phyloP scores from a whole-genome alignment of 1,140 invertebrate species.

The Nephotettix cincticeps region DNA sequence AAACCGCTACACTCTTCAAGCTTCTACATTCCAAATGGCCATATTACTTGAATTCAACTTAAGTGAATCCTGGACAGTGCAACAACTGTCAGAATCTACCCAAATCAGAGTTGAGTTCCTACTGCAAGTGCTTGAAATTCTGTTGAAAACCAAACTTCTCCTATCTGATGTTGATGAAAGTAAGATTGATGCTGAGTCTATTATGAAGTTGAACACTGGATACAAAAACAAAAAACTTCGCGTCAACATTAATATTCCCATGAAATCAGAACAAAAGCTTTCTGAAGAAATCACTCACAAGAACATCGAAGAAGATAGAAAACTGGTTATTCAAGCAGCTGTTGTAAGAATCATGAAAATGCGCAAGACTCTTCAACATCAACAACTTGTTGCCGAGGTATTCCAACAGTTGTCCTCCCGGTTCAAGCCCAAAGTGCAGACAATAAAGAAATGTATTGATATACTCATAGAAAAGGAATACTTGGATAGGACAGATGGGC shows the following conservation, averaged over 20 bases:
- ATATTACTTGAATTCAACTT: conserved; percentile 96
- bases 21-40: conserved; percentile 98
- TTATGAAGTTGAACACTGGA: conserved; percentile 73
- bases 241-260: conserved; percentile 97
- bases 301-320: conserved; percentile 98
- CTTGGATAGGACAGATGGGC: conserved; percentile 92
- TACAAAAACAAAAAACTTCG: conserved; percentile 98
- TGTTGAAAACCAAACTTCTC: conserved; percentile 91
- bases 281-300: conserved; percentile 98
- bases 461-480: conserved; percentile 99
- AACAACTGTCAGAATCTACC: conserved; percentile 84
- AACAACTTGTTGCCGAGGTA: conserved; percentile 94
- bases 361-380: conserved; percentile 93
- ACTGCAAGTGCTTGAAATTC: conserved; percentile 76
- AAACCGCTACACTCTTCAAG: conserved; percentile 84
- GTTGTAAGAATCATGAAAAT: conserved; percentile 99
- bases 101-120: conserved; percentile 86
- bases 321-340: conserved; percentile 95
- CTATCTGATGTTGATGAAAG: conserved; percentile 19
- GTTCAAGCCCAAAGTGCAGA: conserved; percentile 96
- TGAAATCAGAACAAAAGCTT: conserved; percentile 95
- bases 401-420: conserved; percentile 91
- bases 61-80: conserved; percentile 78
- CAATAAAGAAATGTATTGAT: conserved; percentile 99
- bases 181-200: conserved; percentile 51